Evolutionary conservation across 1,140 invertebrate species (phyloP).

Genomic region (Drosophila punjabiensis): DNA sequence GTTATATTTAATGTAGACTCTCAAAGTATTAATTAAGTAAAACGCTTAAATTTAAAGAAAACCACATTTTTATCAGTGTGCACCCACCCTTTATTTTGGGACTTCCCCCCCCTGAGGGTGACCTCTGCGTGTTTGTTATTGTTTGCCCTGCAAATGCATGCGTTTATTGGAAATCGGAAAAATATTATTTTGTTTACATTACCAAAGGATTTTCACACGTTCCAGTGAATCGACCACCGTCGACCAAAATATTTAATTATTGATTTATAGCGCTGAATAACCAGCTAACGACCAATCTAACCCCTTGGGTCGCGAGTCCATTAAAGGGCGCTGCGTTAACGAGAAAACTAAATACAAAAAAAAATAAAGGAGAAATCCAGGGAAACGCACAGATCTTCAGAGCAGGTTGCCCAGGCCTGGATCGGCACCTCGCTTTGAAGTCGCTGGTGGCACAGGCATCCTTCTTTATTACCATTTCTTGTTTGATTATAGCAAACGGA

Average conservation of each 20-base stretch:
- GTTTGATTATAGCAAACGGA: slow-evolving; percentile 80
- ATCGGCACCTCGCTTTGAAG: slow-evolving; percentile 66
- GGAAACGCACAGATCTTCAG: slow-evolving; percentile 22
- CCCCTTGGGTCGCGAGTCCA: slow-evolving; percentile 37
- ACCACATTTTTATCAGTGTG: slow-evolving; percentile 13
- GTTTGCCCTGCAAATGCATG: slow-evolving; percentile 48
- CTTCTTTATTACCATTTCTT: slow-evolving; percentile 76
- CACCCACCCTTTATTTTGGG: background rate
- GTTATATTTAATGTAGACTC: background rate
- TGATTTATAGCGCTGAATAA: slow-evolving; percentile 67
- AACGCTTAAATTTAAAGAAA: too few species aligned
- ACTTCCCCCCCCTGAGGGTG: slow-evolving; percentile 17
- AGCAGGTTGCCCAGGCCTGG: slow-evolving; percentile 45
- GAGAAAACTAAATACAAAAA: slow-evolving; percentile 63
- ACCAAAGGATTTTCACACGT: slow-evolving; percentile 81
- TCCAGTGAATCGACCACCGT: slow-evolving; percentile 40
- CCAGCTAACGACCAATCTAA: slow-evolving; percentile 13
- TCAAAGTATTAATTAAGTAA: background rate
- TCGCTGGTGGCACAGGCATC: slow-evolving; percentile 60
- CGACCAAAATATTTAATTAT: slow-evolving; percentile 72
- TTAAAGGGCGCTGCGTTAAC: slow-evolving; percentile 70
- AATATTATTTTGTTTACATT: slow-evolving; percentile 73
- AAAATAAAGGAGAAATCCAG: slow-evolving; percentile 18
- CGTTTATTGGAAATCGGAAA: slow-evolving; percentile 68
- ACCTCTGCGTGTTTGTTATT: slow-evolving; percentile 51